phyloP scores from a whole-genome alignment of 2,888 invertebrate genomes.

The Thymelicus sylvestris region DNA sequence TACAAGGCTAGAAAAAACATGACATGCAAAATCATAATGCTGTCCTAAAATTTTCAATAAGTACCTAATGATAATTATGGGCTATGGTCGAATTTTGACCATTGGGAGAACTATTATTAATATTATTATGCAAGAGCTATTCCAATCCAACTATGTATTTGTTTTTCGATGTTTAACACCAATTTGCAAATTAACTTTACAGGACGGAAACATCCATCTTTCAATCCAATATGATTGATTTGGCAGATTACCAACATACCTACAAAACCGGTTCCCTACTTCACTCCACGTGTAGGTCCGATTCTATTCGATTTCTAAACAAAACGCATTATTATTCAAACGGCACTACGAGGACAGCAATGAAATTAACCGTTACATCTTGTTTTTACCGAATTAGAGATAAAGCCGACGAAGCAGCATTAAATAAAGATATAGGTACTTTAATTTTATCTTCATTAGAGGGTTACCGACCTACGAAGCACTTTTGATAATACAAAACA shows the following conservation, averaged over 20 bases:
- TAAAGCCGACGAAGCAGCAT: conserved; percentile 52
- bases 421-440: conserved; percentile 40
- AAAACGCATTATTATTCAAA: conserved; percentile 31
- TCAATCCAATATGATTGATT: conserved; percentile 4
- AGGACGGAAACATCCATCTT: conserved; percentile 2
- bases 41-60: too few relatives aligned
- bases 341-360: conserved; percentile 36
- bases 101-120: too few relatives aligned
- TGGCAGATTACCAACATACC: conserved; percentile 4
- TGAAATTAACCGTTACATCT: conserved; percentile 47
- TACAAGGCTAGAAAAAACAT: too few relatives aligned
- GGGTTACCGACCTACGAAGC: conserved; percentile 40
- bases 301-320: conserved; percentile 7
- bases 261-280: neutral
- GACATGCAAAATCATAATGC: too few relatives aligned
- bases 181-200: conserved; percentile 3
- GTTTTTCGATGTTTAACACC: neutral
- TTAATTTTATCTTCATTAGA: conserved; percentile 56
- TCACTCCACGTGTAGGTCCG: neutral
- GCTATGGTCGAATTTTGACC: too few relatives aligned
- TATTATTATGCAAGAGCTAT: too few relatives aligned
- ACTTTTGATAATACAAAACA: conserved; percentile 41
- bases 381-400: conserved; percentile 54
- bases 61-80: too few relatives aligned
- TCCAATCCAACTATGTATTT: neutral